A percentile compares a stretch with the other conserved stretches of the same genome.
These are phyloP conservation scores for Stigmatopora nigra DNA, from an alignment of 2,113 vertebrate genomes.

Conservation along the genomic window DNA sequence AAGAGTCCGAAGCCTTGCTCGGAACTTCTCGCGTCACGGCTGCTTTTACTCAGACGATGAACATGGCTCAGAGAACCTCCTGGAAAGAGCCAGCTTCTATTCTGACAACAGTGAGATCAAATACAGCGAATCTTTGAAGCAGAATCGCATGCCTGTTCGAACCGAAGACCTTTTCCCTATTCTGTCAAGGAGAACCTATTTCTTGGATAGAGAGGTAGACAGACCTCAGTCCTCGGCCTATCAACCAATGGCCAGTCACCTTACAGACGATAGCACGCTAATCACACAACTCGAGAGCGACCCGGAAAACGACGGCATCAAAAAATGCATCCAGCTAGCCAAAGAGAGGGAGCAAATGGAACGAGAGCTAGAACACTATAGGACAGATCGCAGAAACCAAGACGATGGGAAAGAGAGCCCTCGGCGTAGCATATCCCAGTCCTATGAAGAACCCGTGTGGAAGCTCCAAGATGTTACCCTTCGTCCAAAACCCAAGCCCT, in stretches of 20 bases:
- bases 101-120: constrained; percentile 68
- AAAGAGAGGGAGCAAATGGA: constrained; percentile 68
- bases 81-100: constrained; percentile 67
- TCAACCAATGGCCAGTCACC: constrained; percentile 48
- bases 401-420: constrained; percentile 36
- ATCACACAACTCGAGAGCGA: constrained; percentile 59
- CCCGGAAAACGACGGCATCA: constrained; percentile 51
- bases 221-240: constrained; percentile 27
- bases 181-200: constrained; percentile 46
- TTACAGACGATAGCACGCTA: constrained; percentile 56
- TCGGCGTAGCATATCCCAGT: constrained; percentile 20
- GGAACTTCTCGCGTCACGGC: constrained; percentile 68
- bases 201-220: constrained; percentile 41
- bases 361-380: constrained; percentile 56
- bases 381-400: constrained; percentile 29
- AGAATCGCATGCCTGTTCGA: constrained; percentile 24
- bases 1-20: constrained; percentile 64
- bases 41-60: constrained; percentile 73
- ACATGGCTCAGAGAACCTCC: constrained; percentile 60
- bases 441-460: constrained; percentile 60
- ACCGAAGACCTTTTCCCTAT: constrained; percentile 53
- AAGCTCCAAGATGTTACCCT: constrained; percentile 67
- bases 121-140: constrained; percentile 47
- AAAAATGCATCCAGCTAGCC: constrained; percentile 59
- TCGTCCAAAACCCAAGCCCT: constrained; percentile 56